A percentile compares a stretch with the other conserved stretches of the same genome.
Conservation (phyloP, 2,888 invertebrate species). For the Synergus umbraculus region DNA sequence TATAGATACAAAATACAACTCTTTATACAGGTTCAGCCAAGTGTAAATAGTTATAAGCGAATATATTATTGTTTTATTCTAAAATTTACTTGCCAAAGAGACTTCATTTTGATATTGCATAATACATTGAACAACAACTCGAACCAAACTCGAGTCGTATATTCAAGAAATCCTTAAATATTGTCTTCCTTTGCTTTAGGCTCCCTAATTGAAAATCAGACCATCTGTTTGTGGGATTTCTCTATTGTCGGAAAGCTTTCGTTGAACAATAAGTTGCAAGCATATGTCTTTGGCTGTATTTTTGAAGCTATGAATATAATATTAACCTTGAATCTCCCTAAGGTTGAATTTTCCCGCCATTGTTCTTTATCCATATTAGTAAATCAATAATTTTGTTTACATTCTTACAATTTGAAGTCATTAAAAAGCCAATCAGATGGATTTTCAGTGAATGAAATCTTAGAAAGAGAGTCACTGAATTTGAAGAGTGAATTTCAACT, state of each 20-base stretch:
- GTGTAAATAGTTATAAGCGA: constrained; percentile 2
- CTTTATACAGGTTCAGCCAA: background rate
- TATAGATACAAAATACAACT: background rate
- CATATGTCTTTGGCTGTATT: background rate
- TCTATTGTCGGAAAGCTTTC: background rate
- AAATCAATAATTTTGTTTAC: no score
- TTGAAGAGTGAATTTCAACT: no score
- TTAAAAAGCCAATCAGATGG: no score
- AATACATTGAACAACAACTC: background rate
- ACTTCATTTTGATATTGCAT: constrained; percentile 26
- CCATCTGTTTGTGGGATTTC: background rate
- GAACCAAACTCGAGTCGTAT: background rate
- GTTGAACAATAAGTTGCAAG: no score
- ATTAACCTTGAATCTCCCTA: background rate
- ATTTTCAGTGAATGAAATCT: no score
- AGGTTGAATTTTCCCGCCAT: background rate
- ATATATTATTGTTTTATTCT: constrained; percentile 42
- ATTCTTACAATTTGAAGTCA: no score
- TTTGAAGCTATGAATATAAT: background rate
- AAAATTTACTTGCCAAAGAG: background rate
- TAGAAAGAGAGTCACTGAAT: no score
- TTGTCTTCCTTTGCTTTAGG: background rate
- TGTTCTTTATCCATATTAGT: no score
- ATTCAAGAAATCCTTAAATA: background rate
- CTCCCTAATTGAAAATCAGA: background rate